A percentile compares a stretch with the other conserved stretches of the same genome.
Conservation (phyloP, 2,888 invertebrate genomes). For the Drosophila villosipedis region DNA sequence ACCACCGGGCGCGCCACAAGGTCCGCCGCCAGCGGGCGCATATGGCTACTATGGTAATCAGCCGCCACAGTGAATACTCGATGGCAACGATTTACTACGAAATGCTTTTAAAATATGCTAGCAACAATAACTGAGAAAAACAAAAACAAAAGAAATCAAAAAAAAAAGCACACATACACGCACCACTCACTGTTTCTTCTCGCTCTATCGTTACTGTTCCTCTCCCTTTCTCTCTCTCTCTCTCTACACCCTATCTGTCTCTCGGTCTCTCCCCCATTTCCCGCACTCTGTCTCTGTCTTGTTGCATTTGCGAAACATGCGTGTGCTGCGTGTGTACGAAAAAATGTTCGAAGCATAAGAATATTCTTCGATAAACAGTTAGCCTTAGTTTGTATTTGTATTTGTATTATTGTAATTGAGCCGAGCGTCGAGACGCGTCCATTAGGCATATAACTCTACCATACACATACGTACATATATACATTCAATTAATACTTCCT, state of each 20-base stretch:
- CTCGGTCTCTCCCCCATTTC: not conserved
- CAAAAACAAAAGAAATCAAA: no score
- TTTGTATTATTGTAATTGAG: conserved; percentile 56
- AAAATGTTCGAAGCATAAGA: conserved; percentile 11
- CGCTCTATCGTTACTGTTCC: not conserved
- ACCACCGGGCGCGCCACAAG: conserved; percentile 85
- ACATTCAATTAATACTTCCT: conserved; percentile 26
- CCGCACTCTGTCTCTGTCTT: not conserved
- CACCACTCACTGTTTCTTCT: not conserved
- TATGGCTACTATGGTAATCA: conserved; percentile 94
- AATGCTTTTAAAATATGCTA: conserved; percentile 1
- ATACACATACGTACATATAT: conserved; percentile 36
- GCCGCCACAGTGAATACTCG: conserved; percentile 87
- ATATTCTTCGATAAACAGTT: conserved; percentile 32
- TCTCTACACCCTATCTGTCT: not conserved
- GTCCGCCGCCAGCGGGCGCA: conserved; percentile 88
- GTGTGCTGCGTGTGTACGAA: conserved; percentile 11
- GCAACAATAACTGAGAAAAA: not conserved
- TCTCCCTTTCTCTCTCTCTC: not conserved
- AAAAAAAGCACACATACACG: conserved; percentile 12
- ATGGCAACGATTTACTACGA: not conserved
- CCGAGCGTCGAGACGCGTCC: conserved; percentile 42
- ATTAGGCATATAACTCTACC: conserved; percentile 37
- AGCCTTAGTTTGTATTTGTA: conserved; percentile 55
- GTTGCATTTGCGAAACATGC: not conserved